phyloP scores from a whole-genome alignment of 2,113 vertebrate genomes.

The Odobenus rosmarus region DNA sequence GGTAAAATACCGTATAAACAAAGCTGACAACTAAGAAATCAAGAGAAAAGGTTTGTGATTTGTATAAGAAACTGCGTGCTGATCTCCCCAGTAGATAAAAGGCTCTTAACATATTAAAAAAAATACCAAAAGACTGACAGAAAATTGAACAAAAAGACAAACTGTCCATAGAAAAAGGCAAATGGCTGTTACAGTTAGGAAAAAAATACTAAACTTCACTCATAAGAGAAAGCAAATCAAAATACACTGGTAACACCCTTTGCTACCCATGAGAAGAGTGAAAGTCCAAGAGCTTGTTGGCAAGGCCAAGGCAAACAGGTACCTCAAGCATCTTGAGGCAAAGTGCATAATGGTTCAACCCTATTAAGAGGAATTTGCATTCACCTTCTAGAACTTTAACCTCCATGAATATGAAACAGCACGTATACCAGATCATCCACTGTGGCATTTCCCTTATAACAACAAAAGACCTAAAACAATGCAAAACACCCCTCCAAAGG shows the following conservation, averaged over 20 bases:
- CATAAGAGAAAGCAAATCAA: not conserved
- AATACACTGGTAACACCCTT: not conserved
- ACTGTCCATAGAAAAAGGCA: not conserved
- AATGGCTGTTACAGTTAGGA: not conserved
- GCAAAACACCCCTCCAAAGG: not conserved
- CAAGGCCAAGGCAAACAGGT: not conserved
- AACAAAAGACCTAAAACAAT: not conserved
- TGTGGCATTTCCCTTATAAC: not conserved
- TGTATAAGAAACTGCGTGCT: not conserved
- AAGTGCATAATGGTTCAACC: not conserved
- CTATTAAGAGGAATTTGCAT: not conserved
- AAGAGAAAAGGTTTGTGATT: constrained; percentile 16
- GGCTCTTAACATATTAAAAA: not conserved
- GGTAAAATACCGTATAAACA: constrained; percentile 15
- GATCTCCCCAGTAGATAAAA: not conserved
- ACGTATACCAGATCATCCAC: not conserved
- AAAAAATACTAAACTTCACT: constrained; percentile 34
- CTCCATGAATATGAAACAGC: not conserved
- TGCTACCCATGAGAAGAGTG: not conserved
- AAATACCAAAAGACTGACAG: not conserved
- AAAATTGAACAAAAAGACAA: constrained; percentile 35
- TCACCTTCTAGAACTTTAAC: not conserved
- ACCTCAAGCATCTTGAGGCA: not conserved
- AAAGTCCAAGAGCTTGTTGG: not conserved
- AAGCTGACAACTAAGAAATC: not conserved